Evolutionary conservation across 92 coral and sea anemone species (phyloP), one percentile per base, ranked within the genome.

Genomic region (Siderastrea siderea): DNA sequence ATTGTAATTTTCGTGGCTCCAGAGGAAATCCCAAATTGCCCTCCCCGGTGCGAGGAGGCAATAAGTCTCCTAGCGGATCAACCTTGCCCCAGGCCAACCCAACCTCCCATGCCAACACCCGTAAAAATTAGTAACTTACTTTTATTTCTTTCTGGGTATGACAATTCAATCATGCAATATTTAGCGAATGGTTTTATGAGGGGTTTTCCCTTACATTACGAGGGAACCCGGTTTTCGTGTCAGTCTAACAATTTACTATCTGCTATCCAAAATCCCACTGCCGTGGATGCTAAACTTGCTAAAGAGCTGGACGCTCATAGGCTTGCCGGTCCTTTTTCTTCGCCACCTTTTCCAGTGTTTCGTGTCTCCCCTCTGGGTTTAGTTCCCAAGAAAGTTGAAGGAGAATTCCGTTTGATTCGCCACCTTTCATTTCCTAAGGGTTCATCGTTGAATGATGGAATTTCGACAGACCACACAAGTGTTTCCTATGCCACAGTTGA

Each of bases 131-230:
- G 79, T 71, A 67, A 47, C 9, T 64, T 90, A 19, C 86, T 77
- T 2, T 15, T 26, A 50, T 81, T 85, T 57, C 76, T 90, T 26
- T 47, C 76, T 47, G 86, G 90, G 72, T 90, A 77, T 64, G 59
- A 85, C 70, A 50, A 71, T 61, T 67, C 71, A 47, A 68, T 67
- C 48, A 47, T 75, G 55, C 74, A 75, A 68, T 65, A 6, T 49
- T 71, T 90, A 69, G 38, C 14, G 3, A 16, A 75, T 12, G 91
- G 95, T 71, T 85, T 92, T 80, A 74, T 54, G 3, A 45, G 14
- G 15, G 93, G 95, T 73, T 92, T 92, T 80, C 90, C 83, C 6
- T 19, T 92, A 13, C 90, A 92, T 54, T 92, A 77, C 79, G 65
- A 76, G 48, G 95, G 95, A 17, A 55, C 75, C 2, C 66, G 80